A percentile compares a stretch with the other conserved stretches of the same genome.
Evolutionary conservation across 2,113 vertebrate species (phyloP).

Genomic region (Syngnathus floridae): DNA sequence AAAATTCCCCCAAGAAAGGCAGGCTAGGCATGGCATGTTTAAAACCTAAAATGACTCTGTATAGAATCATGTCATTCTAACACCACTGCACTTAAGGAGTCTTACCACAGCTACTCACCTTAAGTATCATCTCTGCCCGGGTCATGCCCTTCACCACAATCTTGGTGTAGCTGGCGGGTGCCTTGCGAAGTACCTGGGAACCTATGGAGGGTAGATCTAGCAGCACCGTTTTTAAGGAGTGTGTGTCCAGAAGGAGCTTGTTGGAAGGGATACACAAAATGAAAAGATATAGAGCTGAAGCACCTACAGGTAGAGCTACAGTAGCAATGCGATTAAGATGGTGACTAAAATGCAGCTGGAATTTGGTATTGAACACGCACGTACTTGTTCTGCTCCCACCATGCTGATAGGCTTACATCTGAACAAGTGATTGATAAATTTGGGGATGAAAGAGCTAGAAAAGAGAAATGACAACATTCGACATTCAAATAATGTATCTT

Average conservation of each 20-base stretch:
- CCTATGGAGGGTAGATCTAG: constrained; percentile 95
- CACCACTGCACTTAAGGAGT: not conserved
- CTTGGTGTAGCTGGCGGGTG: constrained; percentile 97
- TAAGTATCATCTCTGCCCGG: constrained; percentile 98
- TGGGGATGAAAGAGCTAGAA: constrained; percentile 93
- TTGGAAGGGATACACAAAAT: not conserved
- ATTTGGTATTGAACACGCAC: not conserved
- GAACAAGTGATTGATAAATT: constrained; percentile 98
- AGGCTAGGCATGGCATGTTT: not conserved
- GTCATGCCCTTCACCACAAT: constrained; percentile 99
- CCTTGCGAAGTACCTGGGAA: constrained; percentile 94
- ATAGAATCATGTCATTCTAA: not conserved
- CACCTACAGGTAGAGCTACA: not conserved
- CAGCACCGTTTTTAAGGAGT: constrained; percentile 95
- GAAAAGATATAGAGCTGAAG: not conserved
- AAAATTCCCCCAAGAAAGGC: constrained; percentile 7
- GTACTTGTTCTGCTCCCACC: constrained; percentile 97
- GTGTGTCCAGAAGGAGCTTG: constrained; percentile 94
- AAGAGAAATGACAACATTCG: constrained; percentile 19
- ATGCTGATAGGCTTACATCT: constrained; percentile 98
- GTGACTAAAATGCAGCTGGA: not conserved
- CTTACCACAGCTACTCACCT: constrained; percentile 72
- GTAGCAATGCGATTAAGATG: not conserved
- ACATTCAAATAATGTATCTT: constrained; percentile 7
- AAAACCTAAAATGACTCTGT: not conserved